Evolutionary conservation across 2,888 invertebrate species (phyloP), one percentile per base, ranked within the genome.

Genomic region (Steromphala cineraria): DNA sequence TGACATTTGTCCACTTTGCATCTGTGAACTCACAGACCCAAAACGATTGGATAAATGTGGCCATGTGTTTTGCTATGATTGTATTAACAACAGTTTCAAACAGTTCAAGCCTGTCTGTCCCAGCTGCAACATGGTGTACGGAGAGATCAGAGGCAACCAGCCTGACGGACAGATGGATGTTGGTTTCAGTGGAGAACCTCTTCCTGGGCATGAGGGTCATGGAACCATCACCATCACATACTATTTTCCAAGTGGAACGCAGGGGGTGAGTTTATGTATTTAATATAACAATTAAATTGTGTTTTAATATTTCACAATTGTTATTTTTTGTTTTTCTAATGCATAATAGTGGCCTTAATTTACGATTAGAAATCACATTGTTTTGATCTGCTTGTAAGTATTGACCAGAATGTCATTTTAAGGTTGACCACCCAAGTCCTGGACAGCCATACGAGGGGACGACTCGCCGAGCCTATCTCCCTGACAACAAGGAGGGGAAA

Each of bases 221-320:
- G 88, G 88, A 10, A 78, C 81, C 2, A 88, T 89, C 55, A 62
- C 81, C 36, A 89, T 90, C 13, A 80, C 75, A 2, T 90, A 90
- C 78, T 17, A 96, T 1, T 85, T 91, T 71, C 85, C 85, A 10
- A 55, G 67, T 81, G 91, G 91, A 10, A 87, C 80, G 67, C 91
- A 91, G 83, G 83, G 79, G 75, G 90, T 90, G 76, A 81, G 84
- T 21, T 7, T 2, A 19, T n/a, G n/a, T n/a, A n/a, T n/a, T n/a
- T n/a, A n/a, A n/a, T n/a, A n/a, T n/a, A n/a, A n/a, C n/a, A n/a
- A n/a, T n/a, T n/a, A n/a, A n/a, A n/a, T n/a, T n/a, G n/a, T n/a
- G n/a, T n/a, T n/a, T n/a, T n/a, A n/a, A n/a, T n/a, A n/a, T n/a
- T n/a, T n/a, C n/a, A n/a, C n/a, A n/a, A n/a, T n/a, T n/a, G n/a